phyloP scores from a whole-genome alignment of 2,797 vertebrate genomes.

The Distichodus sexfasciatus region DNA sequence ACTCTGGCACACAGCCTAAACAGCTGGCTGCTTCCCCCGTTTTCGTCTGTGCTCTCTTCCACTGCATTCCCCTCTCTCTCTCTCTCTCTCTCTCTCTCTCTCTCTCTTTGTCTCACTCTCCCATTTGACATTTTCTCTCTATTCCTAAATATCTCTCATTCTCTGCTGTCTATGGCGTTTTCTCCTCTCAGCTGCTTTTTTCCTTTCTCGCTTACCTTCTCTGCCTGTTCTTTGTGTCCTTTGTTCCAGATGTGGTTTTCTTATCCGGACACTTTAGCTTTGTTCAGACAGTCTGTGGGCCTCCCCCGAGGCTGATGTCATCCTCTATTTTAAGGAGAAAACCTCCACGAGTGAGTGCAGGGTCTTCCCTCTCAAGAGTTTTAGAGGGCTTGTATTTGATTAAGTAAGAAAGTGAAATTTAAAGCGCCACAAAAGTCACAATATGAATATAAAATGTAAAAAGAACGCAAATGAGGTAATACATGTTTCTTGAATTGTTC shows the following conservation, averaged over 20 bases:
- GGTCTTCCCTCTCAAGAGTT: slow-evolving; percentile 9
- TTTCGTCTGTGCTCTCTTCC: slow-evolving; percentile 62
- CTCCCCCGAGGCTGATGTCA: slow-evolving; percentile 70
- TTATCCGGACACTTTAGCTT: slow-evolving; percentile 71
- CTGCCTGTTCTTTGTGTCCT: slow-evolving; percentile 45
- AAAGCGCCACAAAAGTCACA: not conserved
- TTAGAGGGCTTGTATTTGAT: slow-evolving; percentile 31
- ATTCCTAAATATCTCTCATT: not conserved
- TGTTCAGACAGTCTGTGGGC: slow-evolving; percentile 61
- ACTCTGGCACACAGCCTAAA: slow-evolving; percentile 66
- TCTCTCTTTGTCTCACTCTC: slow-evolving; percentile 14
- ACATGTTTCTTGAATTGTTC: too few relatives aligned
- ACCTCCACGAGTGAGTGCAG: slow-evolving; percentile 28
- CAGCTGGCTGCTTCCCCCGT: slow-evolving; percentile 64
- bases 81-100: not conserved
- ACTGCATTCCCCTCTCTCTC: slow-evolving; percentile 60
- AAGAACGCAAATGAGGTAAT: too few relatives aligned
- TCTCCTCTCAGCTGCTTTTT: too few relatives aligned
- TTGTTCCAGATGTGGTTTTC: slow-evolving; percentile 76
- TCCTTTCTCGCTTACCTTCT: not conserved
- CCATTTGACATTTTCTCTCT: slow-evolving; percentile 1
- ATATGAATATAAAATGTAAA: too few relatives aligned
- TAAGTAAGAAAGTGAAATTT: not conserved
- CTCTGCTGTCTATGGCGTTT: too few relatives aligned
- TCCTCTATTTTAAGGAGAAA: slow-evolving; percentile 72